These are phyloP conservation scores for Luffia ferchaultella DNA, from an alignment of 2,888 invertebrate species.

Conservation along the genomic window DNA sequence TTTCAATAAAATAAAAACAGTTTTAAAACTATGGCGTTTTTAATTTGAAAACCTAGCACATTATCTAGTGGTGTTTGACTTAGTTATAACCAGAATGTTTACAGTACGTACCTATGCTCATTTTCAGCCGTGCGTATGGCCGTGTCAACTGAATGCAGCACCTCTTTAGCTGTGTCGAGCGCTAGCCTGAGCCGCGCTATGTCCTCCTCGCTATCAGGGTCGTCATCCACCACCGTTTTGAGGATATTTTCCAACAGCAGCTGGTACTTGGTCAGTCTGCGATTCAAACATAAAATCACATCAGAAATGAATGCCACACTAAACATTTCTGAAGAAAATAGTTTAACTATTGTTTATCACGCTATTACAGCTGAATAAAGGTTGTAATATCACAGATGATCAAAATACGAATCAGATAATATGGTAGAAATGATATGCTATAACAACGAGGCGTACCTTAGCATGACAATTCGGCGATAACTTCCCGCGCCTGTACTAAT, in stretches of 20 bases:
- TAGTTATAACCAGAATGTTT: too few species aligned
- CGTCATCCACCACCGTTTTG: conserved; percentile 33
- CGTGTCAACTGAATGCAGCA: conserved; percentile 49
- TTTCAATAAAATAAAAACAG: too few species aligned
- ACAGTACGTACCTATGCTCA: conserved; percentile 37
- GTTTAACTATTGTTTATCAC: neutral
- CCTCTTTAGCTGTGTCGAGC: conserved; percentile 43
- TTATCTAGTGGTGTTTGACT: too few species aligned
- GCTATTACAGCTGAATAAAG: too few species aligned
- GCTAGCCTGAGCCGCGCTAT: conserved; percentile 29
- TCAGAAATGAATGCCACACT: neutral
- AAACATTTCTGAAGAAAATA: neutral
- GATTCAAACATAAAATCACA: conserved; percentile 5
- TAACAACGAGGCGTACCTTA: too few species aligned
- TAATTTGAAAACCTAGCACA: too few species aligned
- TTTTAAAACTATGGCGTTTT: too few species aligned
- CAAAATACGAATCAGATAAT: too few species aligned
- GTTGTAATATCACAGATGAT: too few species aligned
- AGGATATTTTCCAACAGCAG: conserved; percentile 48
- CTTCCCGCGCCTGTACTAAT: too few species aligned
- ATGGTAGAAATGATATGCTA: too few species aligned
- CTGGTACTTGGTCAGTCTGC: conserved; percentile 56
- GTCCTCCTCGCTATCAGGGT: conserved; percentile 28
- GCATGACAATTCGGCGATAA: too few species aligned
- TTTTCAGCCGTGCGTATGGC: conserved; percentile 54